phyloP scores from a whole-genome alignment of 1,140 invertebrate genomes.

The Panagrolaimus sp. region DNA sequence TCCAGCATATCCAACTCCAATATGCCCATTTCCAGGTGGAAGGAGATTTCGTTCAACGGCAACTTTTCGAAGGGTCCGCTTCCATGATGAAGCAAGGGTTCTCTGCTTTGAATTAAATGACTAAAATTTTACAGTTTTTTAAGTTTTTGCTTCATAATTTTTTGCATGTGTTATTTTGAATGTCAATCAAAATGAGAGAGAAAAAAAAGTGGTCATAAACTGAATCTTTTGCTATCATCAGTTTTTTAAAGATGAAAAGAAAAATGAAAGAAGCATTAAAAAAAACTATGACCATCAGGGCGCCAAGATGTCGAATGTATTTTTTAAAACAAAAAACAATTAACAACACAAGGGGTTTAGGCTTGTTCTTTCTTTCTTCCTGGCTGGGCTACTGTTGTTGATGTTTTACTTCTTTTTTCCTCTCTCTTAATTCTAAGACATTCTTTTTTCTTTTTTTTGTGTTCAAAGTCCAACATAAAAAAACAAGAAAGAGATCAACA shows the following conservation, averaged over 20 bases:
- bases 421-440: not conserved
- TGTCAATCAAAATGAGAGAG: not conserved
- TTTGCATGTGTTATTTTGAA: not conserved
- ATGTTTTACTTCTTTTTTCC: not conserved
- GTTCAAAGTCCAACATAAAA: slow-evolving; percentile 5
- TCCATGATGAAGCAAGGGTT: not conserved
- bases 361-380: not conserved
- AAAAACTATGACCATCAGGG: too few species aligned
- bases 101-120: not conserved
- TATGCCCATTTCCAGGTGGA: not conserved
- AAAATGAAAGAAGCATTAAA: too few species aligned
- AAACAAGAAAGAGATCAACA: not conserved
- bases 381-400: not conserved
- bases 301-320: too few species aligned
- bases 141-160: not conserved
- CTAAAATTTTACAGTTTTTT: not conserved
- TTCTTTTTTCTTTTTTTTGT: not conserved
- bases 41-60: not conserved
- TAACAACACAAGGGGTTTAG: too few species aligned
- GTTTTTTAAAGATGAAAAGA: not conserved
- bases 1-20: not conserved
- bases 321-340: too few species aligned
- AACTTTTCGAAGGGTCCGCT: not conserved
- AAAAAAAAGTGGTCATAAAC: too few species aligned
- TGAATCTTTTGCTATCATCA: not conserved